Base-by-base conservation (phyloP, 2,797 vertebrate species). In the Distichodus sexfasciatus region DNA sequence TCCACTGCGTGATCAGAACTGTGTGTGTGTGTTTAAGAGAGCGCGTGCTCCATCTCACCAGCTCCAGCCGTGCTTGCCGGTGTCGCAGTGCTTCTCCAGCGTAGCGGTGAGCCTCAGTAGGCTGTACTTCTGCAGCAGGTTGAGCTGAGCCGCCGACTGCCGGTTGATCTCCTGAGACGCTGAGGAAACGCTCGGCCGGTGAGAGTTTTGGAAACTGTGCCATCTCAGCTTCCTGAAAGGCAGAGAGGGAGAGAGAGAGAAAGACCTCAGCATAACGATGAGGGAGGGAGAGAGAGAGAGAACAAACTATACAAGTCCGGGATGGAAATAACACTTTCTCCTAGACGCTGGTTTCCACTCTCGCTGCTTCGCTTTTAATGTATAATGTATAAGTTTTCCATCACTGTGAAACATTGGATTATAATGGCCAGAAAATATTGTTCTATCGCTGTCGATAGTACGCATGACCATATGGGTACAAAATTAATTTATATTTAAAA, bases 171-270 rank as follows among this genome's bases (percentile, higher is more conserved):
- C 93, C 81, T 94, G 83, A 0, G 92, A 94, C 14, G 94, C 93
- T 0, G 93, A 94, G 61, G 88, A 91, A 55, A 95, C 85, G 75
- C 93, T 94, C 36, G 94, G 93, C 40, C 91, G 85, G 77, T 95
- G 93, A 0, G 93, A 94, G 80, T 93, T 94, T 85, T 94, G 94
- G 79, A 95, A 95, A 62, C 93, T 94, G 84, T 93, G 92, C 93
- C 94, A 95, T 3, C 89, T 89, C 61, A 94, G 86, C 81, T 94
- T 94, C 82, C 93, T 94, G 26, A 26, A 26, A 14, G 3, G 31
- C 2, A 17, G 12, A 50, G 47, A 41, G 28, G 11, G 23, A 41
- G 2, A 28, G n/a, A n/a, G 24, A n/a, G 12, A 58, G 24, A 19
- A 38, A 17, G 31, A 57, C 3, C 2, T 46, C 3, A 38, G 15